Conservation (phyloP, 1,140 invertebrate species). For the Drusus annulatus region DNA sequence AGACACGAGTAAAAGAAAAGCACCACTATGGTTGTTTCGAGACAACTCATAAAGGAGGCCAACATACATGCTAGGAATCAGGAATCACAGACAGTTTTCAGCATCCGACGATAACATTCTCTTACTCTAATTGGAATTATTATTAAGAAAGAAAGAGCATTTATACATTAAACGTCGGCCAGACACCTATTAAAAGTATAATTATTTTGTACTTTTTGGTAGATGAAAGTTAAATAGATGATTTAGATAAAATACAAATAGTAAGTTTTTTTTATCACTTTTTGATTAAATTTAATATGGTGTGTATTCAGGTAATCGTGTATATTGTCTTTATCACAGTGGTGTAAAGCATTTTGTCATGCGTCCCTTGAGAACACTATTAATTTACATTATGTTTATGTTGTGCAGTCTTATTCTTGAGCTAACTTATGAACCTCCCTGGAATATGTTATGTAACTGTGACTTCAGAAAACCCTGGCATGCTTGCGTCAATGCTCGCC, state of each 20-base stretch:
- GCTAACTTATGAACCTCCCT: conserved; percentile 54
- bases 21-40: conserved; percentile 40
- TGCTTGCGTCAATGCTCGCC: not conserved
- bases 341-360: conserved; percentile 56
- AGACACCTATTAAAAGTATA: conserved; percentile 57
- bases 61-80: conserved; percentile 49
- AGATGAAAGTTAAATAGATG: conserved; percentile 53
- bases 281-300: conserved; percentile 54
- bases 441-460: conserved; percentile 47
- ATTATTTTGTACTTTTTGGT: conserved; percentile 59
- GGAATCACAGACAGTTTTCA: conserved; percentile 47
- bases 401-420: conserved; percentile 59
- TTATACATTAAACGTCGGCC: conserved; percentile 50
- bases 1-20: conserved; percentile 38
- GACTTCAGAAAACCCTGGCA: conserved; percentile 22
- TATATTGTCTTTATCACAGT: conserved; percentile 60
- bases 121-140: conserved; percentile 47
- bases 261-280: conserved; percentile 56
- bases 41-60: conserved; percentile 19
- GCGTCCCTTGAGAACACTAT: not conserved
- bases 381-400: conserved; percentile 47
- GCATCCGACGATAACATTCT: conserved; percentile 39
- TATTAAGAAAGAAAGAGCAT: conserved; percentile 31
- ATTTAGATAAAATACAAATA: conserved; percentile 56
- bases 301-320: conserved; percentile 57